Base-by-base conservation (phyloP, 2,888 invertebrate species). In the Apeira syringaria region DNA sequence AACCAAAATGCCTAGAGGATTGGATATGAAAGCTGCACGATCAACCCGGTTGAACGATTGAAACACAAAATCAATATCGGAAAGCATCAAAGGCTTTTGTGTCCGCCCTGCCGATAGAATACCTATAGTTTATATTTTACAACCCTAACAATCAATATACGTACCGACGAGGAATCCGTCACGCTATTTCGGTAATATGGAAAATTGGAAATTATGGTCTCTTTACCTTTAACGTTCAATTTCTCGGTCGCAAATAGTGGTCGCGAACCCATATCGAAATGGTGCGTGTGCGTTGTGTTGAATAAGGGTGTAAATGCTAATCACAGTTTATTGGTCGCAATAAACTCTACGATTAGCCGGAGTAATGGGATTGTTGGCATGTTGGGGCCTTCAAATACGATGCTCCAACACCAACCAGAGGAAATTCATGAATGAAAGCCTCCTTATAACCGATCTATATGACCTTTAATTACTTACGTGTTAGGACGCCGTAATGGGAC, bases 301-400 rank as follows among this genome's bases (percentile, higher is more conserved):
- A 47, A 47, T 44, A 30, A 35, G 49, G 47, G 48, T 53, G 57
- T 56, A 76, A 73, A 80, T 79, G 76, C 69, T 78, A 78, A 82
- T 80, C 61, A 74, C 49, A 60, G 65, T 63, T 66, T 64, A 59
- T 57, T 63, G 65, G 52, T 68, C n/a, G n/a, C 65, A 62, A 66
- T 69, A 60, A 69, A 64, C 56, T 55, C 53, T 56, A 66, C 61
- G 69, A 68, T 79, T 77, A 74, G 72, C 43, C 68, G 68, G 61
- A 56, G 69, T 74, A 74, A 77, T 77, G 67, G 68, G 61, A 47
- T 46, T 49, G 45, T 43, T 51, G 47, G 48, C 52, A 40, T 47
- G 49, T 43, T 12, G 42, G 50, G 40, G 38, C 54, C 48, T 4
- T 42, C 31, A 55, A 58, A 66, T n/a, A n/a, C 60, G 56, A 58